These are phyloP conservation scores for Elephas maximus DNA, from an alignment of 2,113 vertebrate species.

Conservation along the genomic window DNA sequence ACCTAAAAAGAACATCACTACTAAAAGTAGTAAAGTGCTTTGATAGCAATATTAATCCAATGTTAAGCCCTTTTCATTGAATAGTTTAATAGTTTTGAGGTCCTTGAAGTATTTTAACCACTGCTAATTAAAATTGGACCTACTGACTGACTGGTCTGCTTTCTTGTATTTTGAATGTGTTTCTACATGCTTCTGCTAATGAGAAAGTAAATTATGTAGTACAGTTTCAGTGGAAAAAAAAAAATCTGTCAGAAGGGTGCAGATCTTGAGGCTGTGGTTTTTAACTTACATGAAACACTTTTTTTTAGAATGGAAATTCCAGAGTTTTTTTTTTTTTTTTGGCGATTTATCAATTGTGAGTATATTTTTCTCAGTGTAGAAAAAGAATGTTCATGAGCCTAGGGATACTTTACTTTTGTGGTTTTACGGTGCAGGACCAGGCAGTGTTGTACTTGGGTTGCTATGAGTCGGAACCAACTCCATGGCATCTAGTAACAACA, in stretches of 20 bases:
- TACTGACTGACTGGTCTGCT: not conserved
- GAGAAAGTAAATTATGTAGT: slow-evolving; percentile 8
- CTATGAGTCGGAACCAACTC: not conserved
- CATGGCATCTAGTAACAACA: not conserved
- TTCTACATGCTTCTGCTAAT: not conserved
- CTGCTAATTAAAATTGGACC: slow-evolving; percentile 36
- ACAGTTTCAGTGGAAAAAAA: not conserved
- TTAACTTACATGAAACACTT: slow-evolving; percentile 42
- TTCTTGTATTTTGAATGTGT: not conserved
- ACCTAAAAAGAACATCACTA: not conserved
- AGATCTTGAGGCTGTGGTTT: not conserved
- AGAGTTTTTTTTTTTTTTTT: not conserved
- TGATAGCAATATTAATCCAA: not conserved
- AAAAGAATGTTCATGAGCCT: not conserved
- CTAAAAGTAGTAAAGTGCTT: not conserved
- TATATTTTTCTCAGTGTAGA: slow-evolving; percentile 11
- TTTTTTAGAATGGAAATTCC: not conserved
- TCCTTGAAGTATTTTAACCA: not conserved
- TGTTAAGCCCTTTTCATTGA: not conserved
- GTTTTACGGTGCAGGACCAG: not conserved
- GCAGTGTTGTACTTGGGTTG: not conserved
- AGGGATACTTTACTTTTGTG: slow-evolving; percentile 17
- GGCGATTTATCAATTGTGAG: not conserved
- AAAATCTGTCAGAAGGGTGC: not conserved
- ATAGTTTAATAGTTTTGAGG: not conserved